A percentile compares a stretch with the other conserved stretches of the same genome.
phyloP scores from a whole-genome alignment of 1,140 invertebrate species.

The Zaprionus taronus region DNA sequence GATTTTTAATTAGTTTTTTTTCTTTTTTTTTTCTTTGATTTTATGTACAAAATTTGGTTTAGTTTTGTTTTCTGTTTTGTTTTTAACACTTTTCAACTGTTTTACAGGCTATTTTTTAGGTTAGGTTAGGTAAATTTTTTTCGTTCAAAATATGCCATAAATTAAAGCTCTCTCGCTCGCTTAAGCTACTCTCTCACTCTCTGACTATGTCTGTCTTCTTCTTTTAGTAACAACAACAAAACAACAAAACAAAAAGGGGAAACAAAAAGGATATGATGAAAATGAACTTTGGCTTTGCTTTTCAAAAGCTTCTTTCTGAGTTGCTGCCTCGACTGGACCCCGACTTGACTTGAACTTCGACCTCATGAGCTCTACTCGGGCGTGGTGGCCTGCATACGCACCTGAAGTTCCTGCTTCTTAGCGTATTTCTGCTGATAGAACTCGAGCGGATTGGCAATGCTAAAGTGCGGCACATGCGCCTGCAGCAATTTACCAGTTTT shows the following conservation, averaged over 20 bases:
- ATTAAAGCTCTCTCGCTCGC: slow-evolving; percentile 1
- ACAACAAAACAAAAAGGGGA: not conserved
- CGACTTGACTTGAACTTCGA: not conserved
- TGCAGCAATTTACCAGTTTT: slow-evolving; percentile 71
- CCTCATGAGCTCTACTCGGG: slow-evolving; percentile 1
- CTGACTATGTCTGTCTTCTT: not conserved
- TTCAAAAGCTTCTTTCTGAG: not conserved
- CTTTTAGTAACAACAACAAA: not conserved
- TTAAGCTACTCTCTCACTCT: not conserved
- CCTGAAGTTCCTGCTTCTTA: slow-evolving; percentile 84
- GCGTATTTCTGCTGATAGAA: slow-evolving; percentile 81
- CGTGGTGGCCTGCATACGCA: slow-evolving; percentile 63
- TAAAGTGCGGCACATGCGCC: slow-evolving; percentile 78
- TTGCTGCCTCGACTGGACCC: not conserved
- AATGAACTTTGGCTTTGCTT: not conserved
- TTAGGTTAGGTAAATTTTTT: not conserved
- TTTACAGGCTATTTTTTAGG: not conserved
- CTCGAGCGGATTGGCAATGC: slow-evolving; percentile 75
- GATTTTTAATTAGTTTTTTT: slow-evolving; percentile 20
- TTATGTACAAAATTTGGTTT: not conserved
- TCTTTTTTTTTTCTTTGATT: not conserved
- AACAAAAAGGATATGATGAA: not conserved
- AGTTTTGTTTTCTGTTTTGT: not conserved
- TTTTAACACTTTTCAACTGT: not conserved
- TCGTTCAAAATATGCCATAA: not conserved